Conservation (phyloP, 2,113 vertebrate species). For the Oreochromis spilurus region DNA sequence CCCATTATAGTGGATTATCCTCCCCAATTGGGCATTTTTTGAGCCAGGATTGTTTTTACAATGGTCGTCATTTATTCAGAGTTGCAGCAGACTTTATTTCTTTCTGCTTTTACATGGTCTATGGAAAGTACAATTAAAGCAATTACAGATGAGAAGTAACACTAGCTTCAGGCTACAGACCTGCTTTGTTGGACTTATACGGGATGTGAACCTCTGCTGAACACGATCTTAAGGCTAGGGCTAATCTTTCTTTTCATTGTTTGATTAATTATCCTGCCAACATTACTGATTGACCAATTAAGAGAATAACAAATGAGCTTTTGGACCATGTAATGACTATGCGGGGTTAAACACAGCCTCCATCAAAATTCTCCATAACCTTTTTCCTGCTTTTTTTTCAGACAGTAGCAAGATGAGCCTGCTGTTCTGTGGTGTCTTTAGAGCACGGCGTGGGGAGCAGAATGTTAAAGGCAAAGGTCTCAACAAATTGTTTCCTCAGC, state of each 20-base stretch:
- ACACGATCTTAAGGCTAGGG: neutral
- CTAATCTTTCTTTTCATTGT: constrained; percentile 27
- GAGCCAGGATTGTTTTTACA: constrained; percentile 24
- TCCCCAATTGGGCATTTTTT: constrained; percentile 39
- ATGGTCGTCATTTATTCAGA: constrained; percentile 40
- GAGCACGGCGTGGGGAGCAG: constrained; percentile 27
- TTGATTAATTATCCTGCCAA: constrained; percentile 49
- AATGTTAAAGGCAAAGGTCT: constrained; percentile 58
- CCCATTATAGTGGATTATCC: constrained; percentile 40
- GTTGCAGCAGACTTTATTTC: constrained; percentile 41
- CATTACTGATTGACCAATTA: constrained; percentile 57
- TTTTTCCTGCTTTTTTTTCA: constrained; percentile 11
- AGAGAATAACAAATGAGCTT: constrained; percentile 28
- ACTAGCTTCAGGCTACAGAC: constrained; percentile 24
- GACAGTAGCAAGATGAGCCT: constrained; percentile 40
- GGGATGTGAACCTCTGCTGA: constrained; percentile 19
- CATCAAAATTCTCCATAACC: neutral
- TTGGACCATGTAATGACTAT: neutral
- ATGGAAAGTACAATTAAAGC: constrained; percentile 48
- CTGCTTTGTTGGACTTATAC: constrained; percentile 26
- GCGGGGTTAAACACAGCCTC: neutral
- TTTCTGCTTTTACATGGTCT: constrained; percentile 54
- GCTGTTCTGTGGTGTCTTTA: constrained; percentile 25
- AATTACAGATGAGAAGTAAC: constrained; percentile 49
- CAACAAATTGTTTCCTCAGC: constrained; percentile 64